Percentiles rank a stretch among this genome's conserved stretches.
phyloP scores from a whole-genome alignment of 2,797 vertebrate genomes.

The Schizopygopsis malacanthus region DNA sequence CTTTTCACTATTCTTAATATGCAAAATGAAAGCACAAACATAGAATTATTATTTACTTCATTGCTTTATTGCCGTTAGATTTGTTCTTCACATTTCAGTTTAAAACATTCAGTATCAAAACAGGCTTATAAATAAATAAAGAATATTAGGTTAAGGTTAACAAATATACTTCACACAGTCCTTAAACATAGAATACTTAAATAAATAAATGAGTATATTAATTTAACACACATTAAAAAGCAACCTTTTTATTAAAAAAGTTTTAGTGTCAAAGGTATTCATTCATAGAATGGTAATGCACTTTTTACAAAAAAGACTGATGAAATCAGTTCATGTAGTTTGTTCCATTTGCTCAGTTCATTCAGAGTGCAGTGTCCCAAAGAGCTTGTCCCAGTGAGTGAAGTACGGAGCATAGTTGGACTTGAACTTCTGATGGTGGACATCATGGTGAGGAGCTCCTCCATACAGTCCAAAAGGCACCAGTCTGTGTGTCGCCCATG shows the following conservation, averaged over 20 bases:
- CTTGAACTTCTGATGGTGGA: constrained; percentile 87
- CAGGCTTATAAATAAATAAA: neutral
- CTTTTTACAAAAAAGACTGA: constrained; percentile 53
- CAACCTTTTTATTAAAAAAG: neutral
- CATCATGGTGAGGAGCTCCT: constrained; percentile 87
- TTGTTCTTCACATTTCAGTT: constrained; percentile 7
- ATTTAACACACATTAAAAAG: neutral
- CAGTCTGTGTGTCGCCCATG: constrained; percentile 88
- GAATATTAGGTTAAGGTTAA: neutral
- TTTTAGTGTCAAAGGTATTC: neutral
- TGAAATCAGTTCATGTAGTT: neutral
- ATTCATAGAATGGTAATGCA: constrained; percentile 44
- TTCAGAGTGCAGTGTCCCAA: constrained; percentile 76
- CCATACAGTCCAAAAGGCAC: constrained; percentile 88
- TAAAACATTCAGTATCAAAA: constrained; percentile 1
- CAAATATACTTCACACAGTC: neutral
- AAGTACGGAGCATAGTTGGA: constrained; percentile 94
- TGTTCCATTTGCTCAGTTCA: constrained; percentile 33
- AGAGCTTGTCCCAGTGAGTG: constrained; percentile 90
- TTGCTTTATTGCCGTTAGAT: constrained; percentile 5
- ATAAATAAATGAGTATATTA: constrained; percentile 15
- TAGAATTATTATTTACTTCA: constrained; percentile 4
- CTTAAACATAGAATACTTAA: neutral
- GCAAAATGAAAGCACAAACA: constrained; percentile 4
- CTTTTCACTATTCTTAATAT: neutral